phyloP scores from a whole-genome alignment of 53 echinoderm and acorn worm genomes.

The Holothuria scabra region DNA sequence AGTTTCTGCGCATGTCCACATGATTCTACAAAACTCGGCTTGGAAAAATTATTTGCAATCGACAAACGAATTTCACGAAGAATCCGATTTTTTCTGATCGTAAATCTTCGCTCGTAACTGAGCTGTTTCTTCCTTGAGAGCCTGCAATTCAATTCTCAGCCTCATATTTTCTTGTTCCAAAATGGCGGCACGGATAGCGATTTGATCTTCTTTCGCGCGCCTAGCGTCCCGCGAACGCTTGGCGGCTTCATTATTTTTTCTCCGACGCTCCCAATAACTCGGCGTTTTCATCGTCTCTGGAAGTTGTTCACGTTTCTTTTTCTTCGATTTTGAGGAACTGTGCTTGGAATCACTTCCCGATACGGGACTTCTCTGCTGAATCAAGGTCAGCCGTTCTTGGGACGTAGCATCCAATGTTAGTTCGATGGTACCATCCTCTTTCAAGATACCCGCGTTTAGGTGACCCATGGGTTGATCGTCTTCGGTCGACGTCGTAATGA shows the following conservation, averaged over 20 bases:
- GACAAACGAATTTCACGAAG: neutral
- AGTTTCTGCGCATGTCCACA: too few species aligned
- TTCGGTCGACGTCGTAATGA: neutral
- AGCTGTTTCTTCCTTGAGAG: slow-evolving; percentile 84
- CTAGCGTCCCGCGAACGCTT: slow-evolving; percentile 94
- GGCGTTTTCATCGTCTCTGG: slow-evolving; percentile 80
- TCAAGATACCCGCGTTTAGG: slow-evolving; percentile 6
- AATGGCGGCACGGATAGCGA: slow-evolving; percentile 92
- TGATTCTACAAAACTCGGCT: too few species aligned
- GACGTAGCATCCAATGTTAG: slow-evolving; percentile 39
- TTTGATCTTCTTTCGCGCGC: slow-evolving; percentile 93
- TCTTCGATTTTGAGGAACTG: slow-evolving; percentile 48
- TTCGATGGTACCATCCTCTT: slow-evolving; percentile 50
- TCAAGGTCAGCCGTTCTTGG: neutral
- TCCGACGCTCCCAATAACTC: slow-evolving; percentile 91
- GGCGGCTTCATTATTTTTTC: slow-evolving; percentile 98
- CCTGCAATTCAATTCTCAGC: slow-evolving; percentile 79
- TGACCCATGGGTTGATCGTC: neutral
- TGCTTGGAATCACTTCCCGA: slow-evolving; percentile 39
- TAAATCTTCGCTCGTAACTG: slow-evolving; percentile 76
- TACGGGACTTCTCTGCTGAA: slow-evolving; percentile 45
- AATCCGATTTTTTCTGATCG: slow-evolving; percentile 59
- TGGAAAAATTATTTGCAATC: too few species aligned
- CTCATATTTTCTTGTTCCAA: slow-evolving; percentile 94
- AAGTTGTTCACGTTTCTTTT: slow-evolving; percentile 68